Percentiles rank a stretch among this genome's conserved stretches.
These are phyloP conservation scores for Dasyurus viverrinus DNA, from an alignment of 2,113 vertebrate genomes.

Conservation along the genomic window DNA sequence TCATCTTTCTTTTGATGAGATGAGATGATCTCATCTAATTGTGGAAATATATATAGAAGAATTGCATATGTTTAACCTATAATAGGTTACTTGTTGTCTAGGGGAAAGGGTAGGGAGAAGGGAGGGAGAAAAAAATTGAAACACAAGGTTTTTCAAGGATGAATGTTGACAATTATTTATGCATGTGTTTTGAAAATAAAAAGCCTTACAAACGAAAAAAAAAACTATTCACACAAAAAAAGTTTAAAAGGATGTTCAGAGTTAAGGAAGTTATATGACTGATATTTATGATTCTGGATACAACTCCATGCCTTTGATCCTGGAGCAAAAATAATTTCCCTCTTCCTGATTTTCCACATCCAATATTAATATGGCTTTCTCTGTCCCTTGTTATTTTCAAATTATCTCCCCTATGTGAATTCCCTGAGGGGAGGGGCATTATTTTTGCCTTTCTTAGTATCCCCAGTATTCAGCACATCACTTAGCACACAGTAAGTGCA, in stretches of 20 bases:
- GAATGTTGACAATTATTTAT: too few species aligned
- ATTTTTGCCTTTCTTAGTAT: neutral
- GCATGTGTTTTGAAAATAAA: too few species aligned
- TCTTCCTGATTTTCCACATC: constrained; percentile 32
- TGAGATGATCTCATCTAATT: too few species aligned
- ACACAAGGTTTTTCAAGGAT: too few species aligned
- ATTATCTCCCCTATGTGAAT: neutral
- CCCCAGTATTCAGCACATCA: constrained; percentile 26
- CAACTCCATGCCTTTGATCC: neutral
- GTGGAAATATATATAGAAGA: too few species aligned
- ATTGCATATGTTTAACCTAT: too few species aligned
- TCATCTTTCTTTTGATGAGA: too few species aligned
- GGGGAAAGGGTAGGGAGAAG: too few species aligned
- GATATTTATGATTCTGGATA: neutral
- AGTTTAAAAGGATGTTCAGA: neutral
- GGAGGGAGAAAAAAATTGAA: too few species aligned
- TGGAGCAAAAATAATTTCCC: constrained; percentile 17
- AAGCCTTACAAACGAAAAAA: too few species aligned
- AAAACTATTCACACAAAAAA: neutral
- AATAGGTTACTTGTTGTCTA: too few species aligned
- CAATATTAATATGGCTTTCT: neutral
- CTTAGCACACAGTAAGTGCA: constrained; percentile 1
- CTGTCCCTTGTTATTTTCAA: neutral
- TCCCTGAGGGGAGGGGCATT: neutral
- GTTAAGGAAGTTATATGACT: neutral